Conservation (phyloP, 1,140 invertebrate genomes). For the Lanistes nyassanus region DNA sequence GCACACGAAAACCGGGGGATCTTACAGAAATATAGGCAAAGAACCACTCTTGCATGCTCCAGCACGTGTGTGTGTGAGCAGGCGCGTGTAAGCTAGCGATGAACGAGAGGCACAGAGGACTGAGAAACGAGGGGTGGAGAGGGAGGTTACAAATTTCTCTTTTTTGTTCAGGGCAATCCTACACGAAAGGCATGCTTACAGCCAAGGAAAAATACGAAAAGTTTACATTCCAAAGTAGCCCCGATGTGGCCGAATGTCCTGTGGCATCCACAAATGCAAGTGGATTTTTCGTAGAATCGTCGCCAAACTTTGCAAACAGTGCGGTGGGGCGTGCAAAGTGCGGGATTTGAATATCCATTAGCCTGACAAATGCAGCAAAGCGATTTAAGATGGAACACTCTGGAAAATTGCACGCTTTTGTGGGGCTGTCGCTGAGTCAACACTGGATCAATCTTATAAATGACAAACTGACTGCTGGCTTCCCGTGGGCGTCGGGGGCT, state of each 20-base stretch:
- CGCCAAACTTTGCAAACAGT: too few species aligned
- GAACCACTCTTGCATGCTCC: not conserved
- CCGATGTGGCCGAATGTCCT: too few species aligned
- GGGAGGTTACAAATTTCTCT: too few species aligned
- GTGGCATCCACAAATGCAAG: too few species aligned
- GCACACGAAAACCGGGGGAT: too few species aligned
- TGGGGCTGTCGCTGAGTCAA: slow-evolving; percentile 5
- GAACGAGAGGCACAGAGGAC: not conserved
- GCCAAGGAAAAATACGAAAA: too few species aligned
- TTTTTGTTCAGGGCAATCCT: too few species aligned
- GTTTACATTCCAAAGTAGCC: too few species aligned
- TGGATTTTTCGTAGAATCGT: too few species aligned
- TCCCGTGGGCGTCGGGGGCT: too few species aligned
- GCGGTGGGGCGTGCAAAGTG: too few species aligned
- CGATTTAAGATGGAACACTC: not conserved
- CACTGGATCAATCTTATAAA: slow-evolving; percentile 3
- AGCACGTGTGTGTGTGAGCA: not conserved
- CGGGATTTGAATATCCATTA: not conserved
- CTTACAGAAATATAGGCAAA: not conserved
- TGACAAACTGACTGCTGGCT: not conserved
- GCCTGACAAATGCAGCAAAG: not conserved
- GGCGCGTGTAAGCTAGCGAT: not conserved
- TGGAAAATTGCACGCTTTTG: slow-evolving; percentile 1
- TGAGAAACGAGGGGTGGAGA: not conserved
- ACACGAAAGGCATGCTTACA: too few species aligned